Conservation (phyloP, 2,888 invertebrate species). For the Nephrocerus scutellatus region DNA sequence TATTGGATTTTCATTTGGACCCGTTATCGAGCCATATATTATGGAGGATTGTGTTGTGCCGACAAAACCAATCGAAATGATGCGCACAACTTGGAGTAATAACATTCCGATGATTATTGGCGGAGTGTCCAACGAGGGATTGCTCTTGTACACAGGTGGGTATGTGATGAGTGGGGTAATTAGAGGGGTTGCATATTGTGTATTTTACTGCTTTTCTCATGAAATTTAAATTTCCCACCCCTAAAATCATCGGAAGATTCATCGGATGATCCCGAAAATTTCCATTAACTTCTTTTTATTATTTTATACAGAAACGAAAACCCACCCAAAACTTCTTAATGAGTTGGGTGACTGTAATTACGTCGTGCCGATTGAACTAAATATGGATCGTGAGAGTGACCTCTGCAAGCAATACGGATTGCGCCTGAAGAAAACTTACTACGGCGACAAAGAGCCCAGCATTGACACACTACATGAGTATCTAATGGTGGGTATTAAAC, state of each 20-base stretch:
- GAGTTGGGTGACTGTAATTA: constrained; percentile 39
- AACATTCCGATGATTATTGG: constrained; percentile 44
- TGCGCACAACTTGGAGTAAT: constrained; percentile 43
- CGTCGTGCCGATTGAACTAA: constrained; percentile 42
- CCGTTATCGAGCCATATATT: constrained; percentile 43
- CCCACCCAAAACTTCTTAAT: constrained; percentile 39
- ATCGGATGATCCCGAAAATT: background rate
- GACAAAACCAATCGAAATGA: constrained; percentile 41
- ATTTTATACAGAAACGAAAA: constrained; percentile 30
- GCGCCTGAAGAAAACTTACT: constrained; percentile 36
- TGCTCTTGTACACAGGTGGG: constrained; percentile 37
- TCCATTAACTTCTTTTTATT: background rate
- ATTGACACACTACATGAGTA: constrained; percentile 45
- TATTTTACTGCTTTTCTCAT: background rate
- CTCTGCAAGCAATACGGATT: constrained; percentile 39
- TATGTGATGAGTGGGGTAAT: background rate
- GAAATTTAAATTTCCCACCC: background rate
- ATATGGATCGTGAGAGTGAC: constrained; percentile 38
- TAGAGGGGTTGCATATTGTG: background rate
- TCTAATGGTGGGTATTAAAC: constrained; percentile 31
- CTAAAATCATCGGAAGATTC: background rate
- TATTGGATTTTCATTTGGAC: constrained; percentile 45
- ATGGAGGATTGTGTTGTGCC: constrained; percentile 41
- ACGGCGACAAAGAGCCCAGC: constrained; percentile 40
- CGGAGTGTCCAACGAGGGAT: constrained; percentile 44